A percentile compares a stretch with the other conserved stretches of the same genome.
Conservation (phyloP, 2,888 invertebrate species). For the Coelinius sp. region DNA sequence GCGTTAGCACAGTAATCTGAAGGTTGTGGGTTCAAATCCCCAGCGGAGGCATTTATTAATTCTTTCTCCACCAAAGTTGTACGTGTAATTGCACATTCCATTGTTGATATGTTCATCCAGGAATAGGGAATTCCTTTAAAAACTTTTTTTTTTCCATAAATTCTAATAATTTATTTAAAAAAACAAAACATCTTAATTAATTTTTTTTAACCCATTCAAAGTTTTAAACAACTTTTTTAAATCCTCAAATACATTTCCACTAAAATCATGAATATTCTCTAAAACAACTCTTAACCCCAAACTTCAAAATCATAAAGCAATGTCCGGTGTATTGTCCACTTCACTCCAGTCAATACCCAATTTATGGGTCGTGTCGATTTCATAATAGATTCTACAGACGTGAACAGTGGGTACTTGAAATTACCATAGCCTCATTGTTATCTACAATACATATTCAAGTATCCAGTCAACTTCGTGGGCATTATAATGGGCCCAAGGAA, state of each 20-base stretch:
- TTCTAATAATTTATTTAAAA: too few relatives aligned
- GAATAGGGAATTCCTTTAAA: too few relatives aligned
- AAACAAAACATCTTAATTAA: too few relatives aligned
- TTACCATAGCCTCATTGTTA: slow-evolving; percentile 30
- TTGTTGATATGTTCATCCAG: too few relatives aligned
- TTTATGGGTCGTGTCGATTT: slow-evolving; percentile 14
- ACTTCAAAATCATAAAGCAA: slow-evolving; percentile 15
- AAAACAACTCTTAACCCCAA: background rate
- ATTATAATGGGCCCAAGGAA: background rate
- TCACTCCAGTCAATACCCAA: slow-evolving; percentile 29
- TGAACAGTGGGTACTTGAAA: slow-evolving; percentile 25
- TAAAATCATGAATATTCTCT: background rate
- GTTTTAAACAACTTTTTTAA: too few relatives aligned
- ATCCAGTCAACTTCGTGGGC: background rate
- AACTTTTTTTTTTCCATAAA: too few relatives aligned
- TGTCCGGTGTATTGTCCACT: slow-evolving; percentile 22
- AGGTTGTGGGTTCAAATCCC: too few relatives aligned
- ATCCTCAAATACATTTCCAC: background rate
- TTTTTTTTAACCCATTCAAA: too few relatives aligned
- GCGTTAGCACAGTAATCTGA: too few relatives aligned
- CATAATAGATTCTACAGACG: slow-evolving; percentile 14
- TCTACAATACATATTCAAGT: slow-evolving; percentile 19
- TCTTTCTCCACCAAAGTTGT: too few relatives aligned
- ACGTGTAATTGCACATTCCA: too few relatives aligned
- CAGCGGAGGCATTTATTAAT: too few relatives aligned